Base-by-base conservation (phyloP, 1,140 invertebrate genomes). In the Lanistes nyassanus region DNA sequence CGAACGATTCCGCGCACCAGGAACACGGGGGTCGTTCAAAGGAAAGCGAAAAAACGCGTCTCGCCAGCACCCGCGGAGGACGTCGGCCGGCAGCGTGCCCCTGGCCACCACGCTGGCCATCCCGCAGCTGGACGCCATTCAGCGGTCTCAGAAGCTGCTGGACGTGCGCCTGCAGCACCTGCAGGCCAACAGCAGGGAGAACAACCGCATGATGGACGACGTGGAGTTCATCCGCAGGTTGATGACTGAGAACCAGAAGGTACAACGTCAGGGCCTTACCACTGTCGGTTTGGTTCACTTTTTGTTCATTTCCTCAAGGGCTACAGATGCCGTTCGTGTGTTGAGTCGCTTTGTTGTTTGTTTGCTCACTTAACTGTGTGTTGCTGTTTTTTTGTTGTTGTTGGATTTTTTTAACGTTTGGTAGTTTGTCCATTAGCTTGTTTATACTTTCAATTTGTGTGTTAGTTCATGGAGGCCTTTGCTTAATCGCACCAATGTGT, bases 221-320 rank as follows among this genome's bases (percentile, higher is more conserved):
- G 83, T 89, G 2, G 87, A 88, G 53, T 88, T 88, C 74, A 81
- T 89, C 53, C 80, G 87, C 7, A 77, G 82, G 13, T 77, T 89
- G 56, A 87, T 89, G 84, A 83, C 85, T 3, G 88, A 89, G 77
- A 89, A 89, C 74, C 87, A 89, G 70, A 89, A 89, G 69, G 70
- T 72, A n/a, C n/a, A 47, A 47, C 39, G 39, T 42, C 39, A 42
- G 9, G 2, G 19, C 42, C n/a, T n/a, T n/a, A n/a, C n/a, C n/a
- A n/a, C n/a, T n/a, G n/a, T n/a, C n/a, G n/a, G n/a, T n/a, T n/a
- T n/a, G n/a, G n/a, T n/a, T n/a, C n/a, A n/a, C n/a, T n/a, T n/a
- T n/a, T n/a, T n/a, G n/a, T n/a, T n/a, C n/a, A n/a, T n/a, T n/a
- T n/a, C n/a, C n/a, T n/a, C n/a, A n/a, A n/a, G n/a, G n/a, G n/a